Percentiles rank a stretch among this genome's conserved stretches.
Conservation (phyloP, 2,888 invertebrate species). For the Creontiades dilutus region DNA sequence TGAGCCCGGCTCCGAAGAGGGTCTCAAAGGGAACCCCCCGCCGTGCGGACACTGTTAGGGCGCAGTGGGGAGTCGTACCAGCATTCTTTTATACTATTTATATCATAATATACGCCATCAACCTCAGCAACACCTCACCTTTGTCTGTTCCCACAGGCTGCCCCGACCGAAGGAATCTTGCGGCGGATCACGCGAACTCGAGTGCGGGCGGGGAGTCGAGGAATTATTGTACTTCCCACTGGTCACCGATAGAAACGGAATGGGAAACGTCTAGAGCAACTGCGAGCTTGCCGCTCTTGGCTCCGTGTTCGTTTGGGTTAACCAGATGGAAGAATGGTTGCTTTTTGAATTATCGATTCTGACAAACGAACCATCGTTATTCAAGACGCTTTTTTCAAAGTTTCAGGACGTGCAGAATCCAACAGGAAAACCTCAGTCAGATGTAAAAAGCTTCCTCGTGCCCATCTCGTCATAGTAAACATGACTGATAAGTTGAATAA, state of each 20-base stretch:
- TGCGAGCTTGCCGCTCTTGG: neutral
- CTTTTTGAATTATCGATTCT: too few relatives aligned
- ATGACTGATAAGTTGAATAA: too few relatives aligned
- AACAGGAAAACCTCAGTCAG: too few relatives aligned
- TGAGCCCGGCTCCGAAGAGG: constrained; percentile 49
- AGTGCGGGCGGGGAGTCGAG: constrained; percentile 34
- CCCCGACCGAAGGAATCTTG: constrained; percentile 50
- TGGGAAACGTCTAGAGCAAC: neutral
- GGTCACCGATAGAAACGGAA: neutral
- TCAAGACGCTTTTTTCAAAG: too few relatives aligned
- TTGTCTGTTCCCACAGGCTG: constrained; percentile 60
- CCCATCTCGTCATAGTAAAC: too few relatives aligned
- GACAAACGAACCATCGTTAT: too few relatives aligned
- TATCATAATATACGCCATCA: constrained; percentile 71
- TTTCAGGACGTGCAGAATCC: too few relatives aligned
- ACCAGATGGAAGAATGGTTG: neutral
- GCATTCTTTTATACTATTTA: constrained; percentile 71
- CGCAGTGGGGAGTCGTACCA: constrained; percentile 66
- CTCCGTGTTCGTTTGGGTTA: neutral
- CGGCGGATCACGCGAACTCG: constrained; percentile 58
- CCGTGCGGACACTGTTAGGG: constrained; percentile 65
- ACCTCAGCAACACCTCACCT: constrained; percentile 69
- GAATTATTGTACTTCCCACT: neutral
- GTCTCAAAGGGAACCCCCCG: constrained; percentile 66
- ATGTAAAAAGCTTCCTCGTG: too few relatives aligned